Evolutionary conservation across 2,888 invertebrate genomes (phyloP).

Genomic region (Idaea straminata): DNA sequence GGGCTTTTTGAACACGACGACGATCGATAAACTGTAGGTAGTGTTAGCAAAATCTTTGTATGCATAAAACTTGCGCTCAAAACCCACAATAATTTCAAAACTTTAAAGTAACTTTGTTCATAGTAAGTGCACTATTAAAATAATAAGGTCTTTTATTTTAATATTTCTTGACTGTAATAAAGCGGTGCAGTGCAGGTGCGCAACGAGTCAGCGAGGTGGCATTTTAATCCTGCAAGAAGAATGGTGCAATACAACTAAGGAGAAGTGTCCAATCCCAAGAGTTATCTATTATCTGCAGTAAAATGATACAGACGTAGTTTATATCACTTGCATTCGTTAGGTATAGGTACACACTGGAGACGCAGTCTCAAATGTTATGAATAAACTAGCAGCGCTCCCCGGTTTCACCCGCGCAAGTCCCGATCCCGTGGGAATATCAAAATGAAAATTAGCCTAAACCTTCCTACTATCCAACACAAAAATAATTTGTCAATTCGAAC

Average conservation of each 20-base stretch:
- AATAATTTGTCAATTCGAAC: too few relatives aligned
- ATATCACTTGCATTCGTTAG: not conserved
- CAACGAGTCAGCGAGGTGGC: slow-evolving; percentile 30
- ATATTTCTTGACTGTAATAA: slow-evolving; percentile 35
- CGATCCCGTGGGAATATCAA: too few relatives aligned
- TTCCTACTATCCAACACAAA: too few relatives aligned
- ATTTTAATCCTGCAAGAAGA: slow-evolving; percentile 50
- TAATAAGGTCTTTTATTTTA: slow-evolving; percentile 21
- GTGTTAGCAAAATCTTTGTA: slow-evolving; percentile 41
- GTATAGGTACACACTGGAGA: not conserved
- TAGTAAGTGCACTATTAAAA: slow-evolving; percentile 14
- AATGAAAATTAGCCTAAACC: too few relatives aligned
- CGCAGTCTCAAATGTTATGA: not conserved
- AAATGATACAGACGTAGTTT: slow-evolving; percentile 1
- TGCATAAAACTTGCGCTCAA: slow-evolving; percentile 26
- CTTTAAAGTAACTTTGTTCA: slow-evolving; percentile 9
- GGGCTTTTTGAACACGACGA: slow-evolving; percentile 41
- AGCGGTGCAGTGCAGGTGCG: slow-evolving; percentile 44
- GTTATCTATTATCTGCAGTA: slow-evolving; percentile 41
- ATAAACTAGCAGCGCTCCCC: too few relatives aligned
- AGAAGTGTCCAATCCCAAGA: slow-evolving; percentile 34
- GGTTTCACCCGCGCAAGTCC: too few relatives aligned
- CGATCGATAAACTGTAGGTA: slow-evolving; percentile 47
- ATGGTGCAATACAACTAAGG: slow-evolving; percentile 40
- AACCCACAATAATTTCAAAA: slow-evolving; percentile 10